phyloP scores from a whole-genome alignment of 1,140 invertebrate genomes.

The Drosophila sp. region DNA sequence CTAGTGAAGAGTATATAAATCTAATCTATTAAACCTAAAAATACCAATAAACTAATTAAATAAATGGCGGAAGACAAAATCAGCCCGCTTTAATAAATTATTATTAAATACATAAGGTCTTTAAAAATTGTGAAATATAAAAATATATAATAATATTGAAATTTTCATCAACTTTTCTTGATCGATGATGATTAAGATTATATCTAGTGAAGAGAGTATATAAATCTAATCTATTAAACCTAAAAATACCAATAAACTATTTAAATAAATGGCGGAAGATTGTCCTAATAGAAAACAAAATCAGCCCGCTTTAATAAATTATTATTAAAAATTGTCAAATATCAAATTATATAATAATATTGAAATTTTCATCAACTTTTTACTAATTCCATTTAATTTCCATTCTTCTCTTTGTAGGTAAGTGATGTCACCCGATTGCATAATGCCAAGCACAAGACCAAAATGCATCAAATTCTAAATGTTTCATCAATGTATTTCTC shows the following conservation, averaged over 20 bases:
- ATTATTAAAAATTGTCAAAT: no score
- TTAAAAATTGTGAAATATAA: no score
- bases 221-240: no score
- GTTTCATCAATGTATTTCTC: conserved; percentile 66
- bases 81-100: background rate
- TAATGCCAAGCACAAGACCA: conserved; percentile 22
- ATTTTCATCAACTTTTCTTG: background rate
- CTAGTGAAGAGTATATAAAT: no score
- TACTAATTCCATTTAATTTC: conserved; percentile 2
- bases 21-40: no score
- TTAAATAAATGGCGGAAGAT: no score
- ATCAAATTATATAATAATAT: background rate
- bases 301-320: background rate
- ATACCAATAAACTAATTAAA: no score
- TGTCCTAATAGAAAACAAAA: background rate
- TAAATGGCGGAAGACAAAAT: background rate
- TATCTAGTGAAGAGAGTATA: no score
- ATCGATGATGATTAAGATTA: no score
- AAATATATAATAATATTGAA: background rate
- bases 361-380: background rate
- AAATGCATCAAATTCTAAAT: conserved; percentile 34
- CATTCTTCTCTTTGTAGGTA: conserved; percentile 63
- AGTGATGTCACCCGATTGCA: conserved; percentile 24
- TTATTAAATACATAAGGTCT: no score
- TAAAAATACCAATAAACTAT: no score